Conservation (phyloP, 23 tunicate genomes). For the Trididemnum nubilum region DNA sequence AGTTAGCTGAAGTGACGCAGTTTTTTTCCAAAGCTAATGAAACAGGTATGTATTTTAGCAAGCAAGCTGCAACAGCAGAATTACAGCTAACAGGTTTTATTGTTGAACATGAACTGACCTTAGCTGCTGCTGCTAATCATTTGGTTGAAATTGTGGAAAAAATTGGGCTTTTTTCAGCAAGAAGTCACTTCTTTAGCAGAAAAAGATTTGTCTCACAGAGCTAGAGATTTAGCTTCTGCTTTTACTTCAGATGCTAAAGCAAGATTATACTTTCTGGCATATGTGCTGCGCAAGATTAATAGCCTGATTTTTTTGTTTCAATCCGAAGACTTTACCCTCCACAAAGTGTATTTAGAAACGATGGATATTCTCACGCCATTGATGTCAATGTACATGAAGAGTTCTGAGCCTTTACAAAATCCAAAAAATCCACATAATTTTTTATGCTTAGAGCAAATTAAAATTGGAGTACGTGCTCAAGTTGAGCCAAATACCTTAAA, state of each 20-base stretch:
- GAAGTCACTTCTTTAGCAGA: slow-evolving; percentile 33
- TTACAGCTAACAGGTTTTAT: slow-evolving; percentile 36
- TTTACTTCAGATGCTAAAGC: slow-evolving; percentile 31
- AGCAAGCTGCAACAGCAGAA: slow-evolving; percentile 35
- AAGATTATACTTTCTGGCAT: slow-evolving; percentile 29
- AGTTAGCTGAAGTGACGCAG: slow-evolving; percentile 23
- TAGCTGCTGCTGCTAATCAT: slow-evolving; percentile 39
- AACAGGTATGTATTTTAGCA: slow-evolving; percentile 37
- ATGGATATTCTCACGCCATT: slow-evolving; percentile 28
- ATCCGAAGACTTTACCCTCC: slow-evolving; percentile 38
- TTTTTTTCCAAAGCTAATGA: slow-evolving; percentile 34
- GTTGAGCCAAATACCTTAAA: slow-evolving; percentile 29
- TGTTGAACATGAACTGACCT: slow-evolving; percentile 22
- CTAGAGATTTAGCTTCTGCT: slow-evolving; percentile 31
- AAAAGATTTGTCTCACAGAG: slow-evolving; percentile 26
- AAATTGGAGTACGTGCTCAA: slow-evolving; percentile 35
- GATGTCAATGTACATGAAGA: slow-evolving; percentile 38
- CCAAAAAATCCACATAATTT: slow-evolving; percentile 32
- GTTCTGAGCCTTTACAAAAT: slow-evolving; percentile 28
- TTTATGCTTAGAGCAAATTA: slow-evolving; percentile 12
- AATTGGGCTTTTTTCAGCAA: slow-evolving; percentile 28
- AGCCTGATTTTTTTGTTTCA: slow-evolving; percentile 34
- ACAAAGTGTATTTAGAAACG: slow-evolving; percentile 28
- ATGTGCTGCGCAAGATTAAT: slow-evolving; percentile 33
- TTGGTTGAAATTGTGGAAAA: slow-evolving; percentile 36